Evolutionary conservation across 2,113 vertebrate genomes (phyloP).

Genomic region (Apaloderma vittatum): DNA sequence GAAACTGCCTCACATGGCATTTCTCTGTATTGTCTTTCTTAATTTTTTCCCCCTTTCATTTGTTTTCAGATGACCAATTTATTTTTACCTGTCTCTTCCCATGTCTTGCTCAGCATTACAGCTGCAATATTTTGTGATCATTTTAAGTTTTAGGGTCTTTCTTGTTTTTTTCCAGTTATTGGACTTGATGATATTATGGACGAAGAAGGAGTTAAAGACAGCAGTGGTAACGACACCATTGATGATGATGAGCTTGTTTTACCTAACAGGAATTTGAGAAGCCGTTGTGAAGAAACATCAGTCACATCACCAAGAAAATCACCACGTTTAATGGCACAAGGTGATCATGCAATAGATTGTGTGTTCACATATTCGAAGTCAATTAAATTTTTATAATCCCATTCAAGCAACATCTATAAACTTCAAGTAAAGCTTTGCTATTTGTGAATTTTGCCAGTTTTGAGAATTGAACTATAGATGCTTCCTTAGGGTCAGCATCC

Average conservation of each 20-base stretch:
- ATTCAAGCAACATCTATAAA: neutral
- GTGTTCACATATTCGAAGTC: neutral
- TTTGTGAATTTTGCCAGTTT: no score
- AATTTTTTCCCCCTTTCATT: neutral
- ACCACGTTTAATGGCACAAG: constrained; percentile 86
- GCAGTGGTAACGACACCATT: constrained; percentile 79
- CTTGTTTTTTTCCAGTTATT: constrained; percentile 77
- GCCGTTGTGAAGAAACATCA: constrained; percentile 78
- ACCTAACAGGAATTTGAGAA: constrained; percentile 80
- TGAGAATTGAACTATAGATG: neutral
- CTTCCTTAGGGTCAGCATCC: neutral
- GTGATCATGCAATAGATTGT: constrained; percentile 58
- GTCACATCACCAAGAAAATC: constrained; percentile 85
- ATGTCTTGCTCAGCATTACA: neutral
- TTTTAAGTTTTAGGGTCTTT: constrained; percentile 60
- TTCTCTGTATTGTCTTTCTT: constrained; percentile 30
- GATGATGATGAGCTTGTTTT: constrained; percentile 83
- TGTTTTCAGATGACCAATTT: neutral
- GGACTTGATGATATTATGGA: constrained; percentile 87
- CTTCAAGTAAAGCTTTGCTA: neutral
- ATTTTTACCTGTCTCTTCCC: neutral
- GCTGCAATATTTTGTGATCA: neutral
- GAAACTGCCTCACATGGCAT: constrained; percentile 22
- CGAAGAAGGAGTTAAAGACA: constrained; percentile 85
- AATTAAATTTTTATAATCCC: neutral